Percentiles rank a stretch among this genome's conserved stretches.
Conservation (phyloP, 2,797 vertebrate genomes). For the Neoniphon sammara region DNA sequence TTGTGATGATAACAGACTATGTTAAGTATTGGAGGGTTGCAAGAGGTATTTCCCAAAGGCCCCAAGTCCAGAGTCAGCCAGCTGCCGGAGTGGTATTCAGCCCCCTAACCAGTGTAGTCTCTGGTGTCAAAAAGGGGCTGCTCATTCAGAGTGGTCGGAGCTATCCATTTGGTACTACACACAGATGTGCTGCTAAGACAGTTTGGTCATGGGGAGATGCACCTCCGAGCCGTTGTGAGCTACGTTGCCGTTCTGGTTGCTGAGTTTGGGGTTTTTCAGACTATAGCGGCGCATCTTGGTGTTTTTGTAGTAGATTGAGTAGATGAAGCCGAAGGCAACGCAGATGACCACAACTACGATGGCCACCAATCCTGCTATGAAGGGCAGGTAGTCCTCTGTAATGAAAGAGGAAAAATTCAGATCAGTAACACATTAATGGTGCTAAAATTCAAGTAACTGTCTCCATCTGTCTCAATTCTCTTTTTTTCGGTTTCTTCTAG, state of each 20-base stretch:
- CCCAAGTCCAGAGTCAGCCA: slow-evolving; percentile 24
- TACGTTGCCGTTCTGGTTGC: slow-evolving; percentile 76
- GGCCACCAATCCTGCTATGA: slow-evolving; percentile 84
- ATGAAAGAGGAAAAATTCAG: slow-evolving; percentile 49
- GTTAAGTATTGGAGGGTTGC: neutral
- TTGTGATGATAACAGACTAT: neutral
- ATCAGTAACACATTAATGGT: slow-evolving; percentile 20
- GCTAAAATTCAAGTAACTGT: neutral
- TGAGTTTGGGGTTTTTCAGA: slow-evolving; percentile 80
- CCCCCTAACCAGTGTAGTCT: slow-evolving; percentile 9
- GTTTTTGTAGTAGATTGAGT: slow-evolving; percentile 87
- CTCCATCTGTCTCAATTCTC: neutral
- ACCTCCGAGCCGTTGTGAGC: slow-evolving; percentile 81
- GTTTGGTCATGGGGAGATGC: slow-evolving; percentile 82
- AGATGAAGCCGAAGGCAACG: slow-evolving; percentile 79
- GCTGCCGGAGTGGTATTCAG: slow-evolving; percentile 24
- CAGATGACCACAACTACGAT: slow-evolving; percentile 78
- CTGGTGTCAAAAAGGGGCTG: slow-evolving; percentile 31
- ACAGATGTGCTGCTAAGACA: slow-evolving; percentile 65
- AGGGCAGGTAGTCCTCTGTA: slow-evolving; percentile 85
- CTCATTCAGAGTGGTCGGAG: slow-evolving; percentile 40
- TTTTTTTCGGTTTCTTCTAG: too few species aligned
- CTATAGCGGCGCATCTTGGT: slow-evolving; percentile 85
- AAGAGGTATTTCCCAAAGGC: slow-evolving; percentile 19
- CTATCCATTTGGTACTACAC: slow-evolving; percentile 13